phyloP scores from a whole-genome alignment of 2,888 invertebrate species.

The Caenorhabditis panamensis region DNA sequence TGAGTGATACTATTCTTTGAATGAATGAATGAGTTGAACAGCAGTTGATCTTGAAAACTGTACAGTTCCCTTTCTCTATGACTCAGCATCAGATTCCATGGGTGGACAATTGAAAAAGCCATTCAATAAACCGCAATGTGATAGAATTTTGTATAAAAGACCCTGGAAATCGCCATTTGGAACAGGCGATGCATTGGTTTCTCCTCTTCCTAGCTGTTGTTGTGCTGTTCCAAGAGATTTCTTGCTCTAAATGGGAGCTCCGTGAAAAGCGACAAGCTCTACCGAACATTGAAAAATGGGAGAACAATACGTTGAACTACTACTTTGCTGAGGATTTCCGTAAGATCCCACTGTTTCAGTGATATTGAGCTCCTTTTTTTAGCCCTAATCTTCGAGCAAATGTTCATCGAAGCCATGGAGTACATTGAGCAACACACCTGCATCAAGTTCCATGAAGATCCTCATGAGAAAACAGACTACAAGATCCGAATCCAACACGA shows the following conservation, averaged over 20 bases:
- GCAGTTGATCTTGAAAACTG: no score
- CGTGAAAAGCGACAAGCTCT: conserved; percentile 9
- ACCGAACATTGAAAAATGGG: not conserved
- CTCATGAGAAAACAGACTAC: no score
- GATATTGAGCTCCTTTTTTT: not conserved
- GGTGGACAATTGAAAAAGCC: no score
- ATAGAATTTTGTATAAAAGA: no score
- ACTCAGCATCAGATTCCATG: no score
- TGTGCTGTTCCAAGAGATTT: not conserved
- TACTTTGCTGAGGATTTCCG: conserved; percentile 3
- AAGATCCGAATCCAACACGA: not conserved
- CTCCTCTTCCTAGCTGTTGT: not conserved
- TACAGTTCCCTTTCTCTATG: no score
- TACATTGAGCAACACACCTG: not conserved
- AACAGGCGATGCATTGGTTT: not conserved
- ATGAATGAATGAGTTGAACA: no score
- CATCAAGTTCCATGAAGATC: not conserved
- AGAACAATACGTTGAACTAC: conserved; percentile 6
- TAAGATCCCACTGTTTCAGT: not conserved
- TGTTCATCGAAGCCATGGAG: not conserved
- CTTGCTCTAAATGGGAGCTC: no score
- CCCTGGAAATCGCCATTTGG: no score
- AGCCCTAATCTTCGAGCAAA: not conserved
- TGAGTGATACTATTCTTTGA: not conserved
- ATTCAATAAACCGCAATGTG: no score